phyloP scores from a whole-genome alignment of 2,797 vertebrate species.

The Anabacerthia variegaticeps region DNA sequence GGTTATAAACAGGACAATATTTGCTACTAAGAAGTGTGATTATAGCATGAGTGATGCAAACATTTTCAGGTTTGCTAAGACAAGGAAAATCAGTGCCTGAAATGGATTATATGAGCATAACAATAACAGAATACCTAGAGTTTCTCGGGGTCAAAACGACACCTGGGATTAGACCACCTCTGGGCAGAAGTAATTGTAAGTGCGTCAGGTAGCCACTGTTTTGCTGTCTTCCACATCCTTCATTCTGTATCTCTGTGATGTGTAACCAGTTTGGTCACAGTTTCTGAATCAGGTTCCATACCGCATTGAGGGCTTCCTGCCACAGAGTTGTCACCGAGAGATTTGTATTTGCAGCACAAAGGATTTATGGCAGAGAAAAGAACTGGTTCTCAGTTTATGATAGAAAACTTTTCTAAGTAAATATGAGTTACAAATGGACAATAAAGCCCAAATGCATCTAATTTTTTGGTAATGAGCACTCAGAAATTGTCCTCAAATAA shows the following conservation, averaged over 20 bases:
- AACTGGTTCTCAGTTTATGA: not conserved
- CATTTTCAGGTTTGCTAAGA: not conserved
- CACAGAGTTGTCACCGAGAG: not conserved
- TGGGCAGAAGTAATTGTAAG: not conserved
- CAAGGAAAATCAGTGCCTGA: not conserved
- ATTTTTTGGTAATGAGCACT: not conserved
- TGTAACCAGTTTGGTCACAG: not conserved
- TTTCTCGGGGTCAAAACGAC: not conserved
- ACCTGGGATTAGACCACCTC: not conserved
- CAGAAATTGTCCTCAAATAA: not conserved
- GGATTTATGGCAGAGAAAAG: not conserved
- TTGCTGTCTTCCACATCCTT: not conserved
- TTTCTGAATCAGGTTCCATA: not conserved
- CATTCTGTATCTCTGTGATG: not conserved
- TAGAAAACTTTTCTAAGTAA: not conserved
- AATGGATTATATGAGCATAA: not conserved
- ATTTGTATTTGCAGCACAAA: not conserved
- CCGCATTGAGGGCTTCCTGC: not conserved
- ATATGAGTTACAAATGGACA: not conserved
- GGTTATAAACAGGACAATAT: not conserved
- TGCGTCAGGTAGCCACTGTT: not conserved
- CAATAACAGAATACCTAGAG: not conserved
- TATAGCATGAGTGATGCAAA: not conserved
- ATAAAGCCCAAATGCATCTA: not conserved
- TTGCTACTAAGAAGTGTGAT: not conserved